Base-by-base conservation (phyloP, 2,797 vertebrate genomes). In the Neosilurus mollespiculum region DNA sequence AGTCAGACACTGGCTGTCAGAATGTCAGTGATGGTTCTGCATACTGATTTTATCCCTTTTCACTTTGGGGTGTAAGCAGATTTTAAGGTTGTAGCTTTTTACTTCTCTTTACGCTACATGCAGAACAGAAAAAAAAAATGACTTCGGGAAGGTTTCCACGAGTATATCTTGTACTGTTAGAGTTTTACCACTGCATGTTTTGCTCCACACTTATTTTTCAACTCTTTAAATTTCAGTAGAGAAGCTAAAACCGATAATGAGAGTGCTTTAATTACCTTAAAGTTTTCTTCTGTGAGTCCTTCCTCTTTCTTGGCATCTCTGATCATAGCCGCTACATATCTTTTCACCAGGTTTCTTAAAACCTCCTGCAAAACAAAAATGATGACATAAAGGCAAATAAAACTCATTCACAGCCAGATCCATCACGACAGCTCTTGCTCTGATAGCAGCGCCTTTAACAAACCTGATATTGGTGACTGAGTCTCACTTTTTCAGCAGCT, bases 281-380 rank as follows among this genome's bases (percentile, higher is more conserved):
- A 99, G 91, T 99, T 99, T 88, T 99, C 98, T 84, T 99, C 98
- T 0, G 97, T 99, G 81, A 99, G 89, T 3, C 98, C 97, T 87
- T 98, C 95, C 81, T 96, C 96, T 8, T 96, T 99, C 92, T 97
- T 99, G 62, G 96, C 97, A 85, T 98, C 96, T 95, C 98, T 94
- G 89, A 99, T 98, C 97, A 96, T 98, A 26, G 98, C 97, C 0
- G 98, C 98, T 34, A 99, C 97, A 0, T 99, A 99, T 11, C 98
- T 93, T 88, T 99, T 99, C 76, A 99, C 95, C 81, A 99, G 93
- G 91, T 96, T 98, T 90, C 91, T 97, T 93, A 99, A 93, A 82
- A 99, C 98, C 84, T 98, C 97, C 98, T 99, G 87, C 79, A 76
- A 34, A 64, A 43, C 43, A 43, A 43, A 43, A 26, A 54, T 26